Evolutionary conservation across 2,113 vertebrate genomes (phyloP).

Genomic region (Strigops habroptila): DNA sequence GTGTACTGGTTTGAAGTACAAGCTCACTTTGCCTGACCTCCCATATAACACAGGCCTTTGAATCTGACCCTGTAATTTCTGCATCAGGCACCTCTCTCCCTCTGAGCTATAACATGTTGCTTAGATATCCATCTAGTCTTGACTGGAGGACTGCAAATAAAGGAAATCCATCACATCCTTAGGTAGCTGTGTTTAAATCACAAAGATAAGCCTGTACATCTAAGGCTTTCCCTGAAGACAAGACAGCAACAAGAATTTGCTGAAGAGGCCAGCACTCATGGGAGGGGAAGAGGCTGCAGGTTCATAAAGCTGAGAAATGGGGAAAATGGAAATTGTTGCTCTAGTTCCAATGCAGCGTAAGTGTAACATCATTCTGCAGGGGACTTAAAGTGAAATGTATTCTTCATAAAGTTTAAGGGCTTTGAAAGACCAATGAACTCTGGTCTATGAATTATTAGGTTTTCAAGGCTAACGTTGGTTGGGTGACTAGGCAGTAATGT

Average conservation of each 20-base stretch:
- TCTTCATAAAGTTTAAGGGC: background rate
- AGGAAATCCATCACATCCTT: conserved; percentile 31
- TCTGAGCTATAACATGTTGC: background rate
- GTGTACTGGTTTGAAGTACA: background rate
- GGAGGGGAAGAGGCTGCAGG: background rate
- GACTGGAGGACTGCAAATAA: background rate
- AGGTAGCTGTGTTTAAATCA: conserved; percentile 53
- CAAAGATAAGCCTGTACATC: conserved; percentile 33
- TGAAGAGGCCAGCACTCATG: background rate
- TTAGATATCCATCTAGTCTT: conserved; percentile 17
- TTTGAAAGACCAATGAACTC: background rate
- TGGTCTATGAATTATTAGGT: background rate
- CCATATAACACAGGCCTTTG: background rate
- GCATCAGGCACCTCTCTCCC: background rate
- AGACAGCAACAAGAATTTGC: background rate
- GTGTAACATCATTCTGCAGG: rapidly evolving
- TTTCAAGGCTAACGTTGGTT: background rate
- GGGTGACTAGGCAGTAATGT: background rate
- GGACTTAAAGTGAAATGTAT: background rate
- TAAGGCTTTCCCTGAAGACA: background rate
- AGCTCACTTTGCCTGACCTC: conserved; percentile 35
- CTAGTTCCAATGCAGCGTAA: rapidly evolving
- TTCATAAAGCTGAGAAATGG: background rate
- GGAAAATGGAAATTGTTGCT: background rate
- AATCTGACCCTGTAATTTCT: conserved; percentile 11